Evolutionary conservation across 2,888 invertebrate genomes (phyloP).

Genomic region (Drosophila bunnanda): DNA sequence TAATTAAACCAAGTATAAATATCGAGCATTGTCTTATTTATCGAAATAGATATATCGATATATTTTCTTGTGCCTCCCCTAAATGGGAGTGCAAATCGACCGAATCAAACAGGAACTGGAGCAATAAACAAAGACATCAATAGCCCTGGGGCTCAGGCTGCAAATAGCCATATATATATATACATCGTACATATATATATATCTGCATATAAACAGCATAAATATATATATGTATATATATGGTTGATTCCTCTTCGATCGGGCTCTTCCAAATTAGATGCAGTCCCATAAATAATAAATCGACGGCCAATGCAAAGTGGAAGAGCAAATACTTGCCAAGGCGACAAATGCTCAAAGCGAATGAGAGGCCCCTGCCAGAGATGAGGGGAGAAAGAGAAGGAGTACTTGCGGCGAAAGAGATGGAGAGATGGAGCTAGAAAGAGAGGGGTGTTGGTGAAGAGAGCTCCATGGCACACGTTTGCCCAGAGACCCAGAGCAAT

Average conservation of each 20-base stretch:
- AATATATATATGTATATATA: neutral
- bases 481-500: slow-evolving; percentile 79
- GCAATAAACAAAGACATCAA: slow-evolving; percentile 80
- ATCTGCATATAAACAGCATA: too few species aligned
- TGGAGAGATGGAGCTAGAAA: neutral
- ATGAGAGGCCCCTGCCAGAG: neutral
- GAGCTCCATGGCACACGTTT: slow-evolving; percentile 49
- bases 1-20: neutral
- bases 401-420: neutral
- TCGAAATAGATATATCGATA: neutral
- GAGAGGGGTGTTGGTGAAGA: neutral
- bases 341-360: slow-evolving; percentile 66
- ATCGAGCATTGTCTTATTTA: neutral
- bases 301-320: slow-evolving; percentile 62
- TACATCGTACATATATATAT: neutral
- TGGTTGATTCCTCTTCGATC: slow-evolving; percentile 23
- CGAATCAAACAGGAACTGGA: slow-evolving; percentile 48
- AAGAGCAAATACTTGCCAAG: slow-evolving; percentile 67
- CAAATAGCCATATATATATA: neutral
- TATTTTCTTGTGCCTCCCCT: neutral
- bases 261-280: slow-evolving; percentile 43
- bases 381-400: too few species aligned
- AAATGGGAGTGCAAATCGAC: slow-evolving; percentile 7
- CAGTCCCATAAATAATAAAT: slow-evolving; percentile 73
- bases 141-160: slow-evolving; percentile 44